phyloP scores from a whole-genome alignment of 2,113 vertebrate species.

The Vulpes lagopus region DNA sequence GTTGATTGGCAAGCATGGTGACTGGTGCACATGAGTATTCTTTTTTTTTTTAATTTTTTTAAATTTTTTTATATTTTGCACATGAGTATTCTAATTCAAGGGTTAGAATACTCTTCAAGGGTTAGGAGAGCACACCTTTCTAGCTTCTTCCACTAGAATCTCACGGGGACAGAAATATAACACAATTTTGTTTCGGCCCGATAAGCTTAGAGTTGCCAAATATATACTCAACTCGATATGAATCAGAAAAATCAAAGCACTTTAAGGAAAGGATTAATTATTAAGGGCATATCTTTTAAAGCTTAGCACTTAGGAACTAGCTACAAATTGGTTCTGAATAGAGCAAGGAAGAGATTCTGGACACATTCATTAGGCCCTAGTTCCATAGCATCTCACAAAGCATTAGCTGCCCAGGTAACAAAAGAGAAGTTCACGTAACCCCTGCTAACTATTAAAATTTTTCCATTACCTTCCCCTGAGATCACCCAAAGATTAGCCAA shows the following conservation, averaged over 20 bases:
- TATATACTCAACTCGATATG: conserved; percentile 54
- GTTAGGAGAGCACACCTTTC: neutral
- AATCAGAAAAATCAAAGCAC: conserved; percentile 67
- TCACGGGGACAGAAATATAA: neutral
- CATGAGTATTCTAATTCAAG: neutral
- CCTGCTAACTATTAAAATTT: neutral
- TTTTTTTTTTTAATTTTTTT: too few relatives aligned
- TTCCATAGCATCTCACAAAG: neutral
- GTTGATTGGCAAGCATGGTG: neutral
- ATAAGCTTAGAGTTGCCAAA: conserved; percentile 23
- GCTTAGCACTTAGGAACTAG: conserved; percentile 64
- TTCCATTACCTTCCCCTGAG: conserved; percentile 34
- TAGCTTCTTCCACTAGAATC: neutral
- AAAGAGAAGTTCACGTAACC: neutral
- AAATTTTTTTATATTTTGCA: too few relatives aligned
- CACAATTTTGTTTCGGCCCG: neutral
- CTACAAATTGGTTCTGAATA: conserved; percentile 11
- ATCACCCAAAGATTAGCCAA: conserved; percentile 55
- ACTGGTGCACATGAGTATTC: neutral
- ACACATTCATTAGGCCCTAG: too few relatives aligned
- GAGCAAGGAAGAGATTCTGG: neutral
- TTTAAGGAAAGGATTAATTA: conserved; percentile 78
- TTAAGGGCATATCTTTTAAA: conserved; percentile 66
- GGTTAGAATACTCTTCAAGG: neutral
- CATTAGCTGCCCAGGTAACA: conserved; percentile 1